Evolutionary conservation across 2,797 vertebrate species (phyloP), one percentile per base, ranked within the genome.

Genomic region (Etheostoma nigrum): DNA sequence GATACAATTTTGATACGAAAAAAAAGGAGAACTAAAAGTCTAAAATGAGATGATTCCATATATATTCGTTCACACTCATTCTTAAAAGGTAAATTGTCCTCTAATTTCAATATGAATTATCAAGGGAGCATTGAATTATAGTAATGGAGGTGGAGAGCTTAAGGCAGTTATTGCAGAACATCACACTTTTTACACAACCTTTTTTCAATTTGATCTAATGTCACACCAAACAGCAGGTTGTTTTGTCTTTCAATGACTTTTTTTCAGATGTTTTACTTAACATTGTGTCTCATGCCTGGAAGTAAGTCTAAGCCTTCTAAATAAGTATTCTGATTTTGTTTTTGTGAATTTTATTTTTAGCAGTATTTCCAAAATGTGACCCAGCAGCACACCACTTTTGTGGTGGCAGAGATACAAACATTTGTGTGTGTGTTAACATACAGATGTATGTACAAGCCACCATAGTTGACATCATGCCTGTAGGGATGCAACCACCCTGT

Each of bases 391-490:
- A 19, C 51, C 12, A 1, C 1, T 63, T 54, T 21, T 60, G 2
- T 68, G 68, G 48, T 67, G 69, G 68, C 48, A 9, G 5, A 30
- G 74, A 58, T 30, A 60, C 54, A 72, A 65, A 64, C 59, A 55
- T 48, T 58, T 47, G 23, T 25, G 21, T 25, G 60, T 83, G 81
- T 82, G 85, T 74, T 59, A 75, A 82, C 81, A 81, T 76, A 53
- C 48, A 54, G 27, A 61, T 72, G 73, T 72, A 68, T 70, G 67
- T 65, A 69, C 44, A 45, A 75, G 72, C 76, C 67, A 58, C 67
- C 25, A 25, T 21, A 44, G 74, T 76, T 74, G 78, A 85, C 72
- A 79, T 85, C 42, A 64, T 25, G 84, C 74, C 87, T 86, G 73
- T 59, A 77, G 83, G 73, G 71, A 59, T 60, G 70, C 79, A 88